Base-by-base conservation (phyloP, 2,113 vertebrate genomes). In the Gadus macrocephalus region DNA sequence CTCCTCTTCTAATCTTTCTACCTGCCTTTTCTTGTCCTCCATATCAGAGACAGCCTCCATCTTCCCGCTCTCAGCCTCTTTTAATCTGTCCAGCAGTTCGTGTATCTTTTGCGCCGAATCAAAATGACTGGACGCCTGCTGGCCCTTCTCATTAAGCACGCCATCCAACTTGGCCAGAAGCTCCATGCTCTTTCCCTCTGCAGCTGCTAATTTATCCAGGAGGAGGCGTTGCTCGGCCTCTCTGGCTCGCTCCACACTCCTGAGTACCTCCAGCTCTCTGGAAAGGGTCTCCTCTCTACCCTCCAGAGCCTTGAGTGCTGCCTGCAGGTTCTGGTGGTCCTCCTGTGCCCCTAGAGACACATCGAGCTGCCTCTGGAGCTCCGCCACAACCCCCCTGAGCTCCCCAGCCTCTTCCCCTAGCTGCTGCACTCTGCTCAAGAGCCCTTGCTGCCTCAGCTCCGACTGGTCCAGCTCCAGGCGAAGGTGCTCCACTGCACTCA, bases 391-490 rank as follows among this genome's bases (percentile, higher is more conserved):
- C 1, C 73, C 85, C 68, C 92, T 90, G 63, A 97, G 92, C 75
- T 94, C 93, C 64, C 88, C 86, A 22, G 93, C 92, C 78, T 98
- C 95, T n/a, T 81, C 78, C n/a, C 93, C 93, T 62, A 97, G 87
- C 81, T 94, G 91, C 20, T 90, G 92, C 64, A 96, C 73, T 27
- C 83, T 93, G 67, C 91, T 74, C 1, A 90, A 68, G n/a, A 93
- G 91, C 53, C 93, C 90, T 70, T 87, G 91, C 81, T 95, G 94
- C 74, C 90, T 94, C 31, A 97, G 78, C 76, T 98, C 95, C 25
- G 94, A 92, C 78, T 94, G 95, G 81, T 98, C 97, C 74, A 98
- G 91, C 78, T 96, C 95, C 35, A 95, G 83, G 7, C 93, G 95
- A 85, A 97, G 93, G 69, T 95, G 93, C 7, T 98, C 96, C 0